Evolutionary conservation across 2,888 invertebrate genomes (phyloP).

Genomic region (Ophion ventricosus): DNA sequence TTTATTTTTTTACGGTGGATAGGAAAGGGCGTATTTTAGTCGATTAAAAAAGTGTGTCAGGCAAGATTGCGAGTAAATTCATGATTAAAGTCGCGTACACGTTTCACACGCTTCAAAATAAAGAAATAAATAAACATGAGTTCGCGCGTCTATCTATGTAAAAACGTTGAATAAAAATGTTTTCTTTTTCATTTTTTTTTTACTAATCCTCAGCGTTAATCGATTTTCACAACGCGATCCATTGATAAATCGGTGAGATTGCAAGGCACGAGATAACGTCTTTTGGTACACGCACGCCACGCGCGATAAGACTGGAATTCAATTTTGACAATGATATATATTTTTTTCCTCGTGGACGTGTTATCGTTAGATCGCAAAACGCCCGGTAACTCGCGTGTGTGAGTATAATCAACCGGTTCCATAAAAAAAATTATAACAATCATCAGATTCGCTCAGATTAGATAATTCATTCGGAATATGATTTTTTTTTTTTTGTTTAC

Average conservation of each 20-base stretch:
- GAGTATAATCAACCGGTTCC: not conserved
- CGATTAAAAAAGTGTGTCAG: conserved; percentile 6
- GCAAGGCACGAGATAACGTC: not conserved
- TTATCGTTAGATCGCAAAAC: not conserved
- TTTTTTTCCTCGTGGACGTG: not conserved
- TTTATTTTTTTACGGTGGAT: not conserved
- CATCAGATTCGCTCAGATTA: not conserved
- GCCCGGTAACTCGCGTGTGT: not conserved
- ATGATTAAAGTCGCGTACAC: not conserved
- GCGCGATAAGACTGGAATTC: not conserved
- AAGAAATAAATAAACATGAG: conserved; percentile 1
- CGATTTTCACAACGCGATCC: not conserved
- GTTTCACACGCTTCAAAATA: not conserved
- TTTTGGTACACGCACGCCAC: not conserved
- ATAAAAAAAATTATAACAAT: not conserved
- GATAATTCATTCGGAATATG: conserved; percentile 5
- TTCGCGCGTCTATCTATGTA: not conserved
- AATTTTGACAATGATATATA: not conserved
- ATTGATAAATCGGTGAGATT: conserved; percentile 14
- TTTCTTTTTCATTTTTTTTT: too few relatives aligned
- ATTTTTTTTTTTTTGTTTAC: not conserved
- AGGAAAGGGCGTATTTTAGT: not conserved
- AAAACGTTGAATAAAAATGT: too few relatives aligned
- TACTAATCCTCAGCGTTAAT: too few relatives aligned
- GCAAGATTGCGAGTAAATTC: conserved; percentile 1